Conservation (phyloP, 2,113 vertebrate species). For the Salminus brasiliensis region DNA sequence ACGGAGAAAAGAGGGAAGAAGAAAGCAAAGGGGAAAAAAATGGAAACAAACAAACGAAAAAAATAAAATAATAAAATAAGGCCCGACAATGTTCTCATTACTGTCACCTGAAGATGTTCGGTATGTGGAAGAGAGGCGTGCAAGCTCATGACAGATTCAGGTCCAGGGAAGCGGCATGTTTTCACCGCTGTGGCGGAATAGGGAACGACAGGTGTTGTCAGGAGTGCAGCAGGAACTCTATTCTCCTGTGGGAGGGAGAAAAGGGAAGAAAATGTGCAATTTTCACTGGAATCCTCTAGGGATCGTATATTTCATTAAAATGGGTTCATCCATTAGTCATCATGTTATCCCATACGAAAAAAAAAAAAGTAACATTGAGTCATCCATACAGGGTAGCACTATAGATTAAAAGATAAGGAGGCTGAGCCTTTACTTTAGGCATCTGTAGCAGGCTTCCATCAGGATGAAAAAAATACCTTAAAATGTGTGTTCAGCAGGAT, state of each 20-base stretch:
- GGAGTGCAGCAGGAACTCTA: conserved; percentile 46
- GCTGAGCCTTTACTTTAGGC: too few relatives aligned
- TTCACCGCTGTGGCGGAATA: conserved; percentile 42
- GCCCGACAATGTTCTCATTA: conserved; percentile 53
- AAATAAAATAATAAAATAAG: conserved; percentile 17
- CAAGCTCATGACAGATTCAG: conserved; percentile 59
- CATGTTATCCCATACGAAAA: background rate
- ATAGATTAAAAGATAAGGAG: too few relatives aligned
- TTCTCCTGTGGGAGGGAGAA: conserved; percentile 41
- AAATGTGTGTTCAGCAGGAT: too few relatives aligned
- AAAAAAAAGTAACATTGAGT: background rate
- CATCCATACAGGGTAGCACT: too few relatives aligned
- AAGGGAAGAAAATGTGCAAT: conserved; percentile 16
- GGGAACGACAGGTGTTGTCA: conserved; percentile 55
- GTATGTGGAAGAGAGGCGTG: conserved; percentile 40
- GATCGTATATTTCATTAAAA: background rate
- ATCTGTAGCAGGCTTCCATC: too few relatives aligned
- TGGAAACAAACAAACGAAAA: background rate
- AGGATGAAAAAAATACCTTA: too few relatives aligned
- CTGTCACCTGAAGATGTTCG: conserved; percentile 55
- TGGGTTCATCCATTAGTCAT: background rate
- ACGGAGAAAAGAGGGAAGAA: conserved; percentile 11
- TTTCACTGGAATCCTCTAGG: background rate
- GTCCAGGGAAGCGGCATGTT: conserved; percentile 45
- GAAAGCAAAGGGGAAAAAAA: background rate